phyloP scores from a whole-genome alignment of 2,888 invertebrate genomes.

The Stenodema calcarata region DNA sequence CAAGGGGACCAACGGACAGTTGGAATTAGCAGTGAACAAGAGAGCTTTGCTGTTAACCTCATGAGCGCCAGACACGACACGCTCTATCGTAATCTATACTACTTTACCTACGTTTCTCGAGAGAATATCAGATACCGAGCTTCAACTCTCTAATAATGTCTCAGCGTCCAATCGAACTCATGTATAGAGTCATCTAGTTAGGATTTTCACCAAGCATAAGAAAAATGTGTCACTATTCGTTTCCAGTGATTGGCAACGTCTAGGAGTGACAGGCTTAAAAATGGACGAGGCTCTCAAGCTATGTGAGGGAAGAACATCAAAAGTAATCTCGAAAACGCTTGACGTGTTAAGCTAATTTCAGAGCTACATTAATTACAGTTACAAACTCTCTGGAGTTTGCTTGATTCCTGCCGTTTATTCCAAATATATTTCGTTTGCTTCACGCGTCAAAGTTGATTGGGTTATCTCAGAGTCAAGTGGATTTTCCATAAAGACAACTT shows the following conservation, averaged over 20 bases:
- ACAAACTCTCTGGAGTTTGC: too few relatives aligned
- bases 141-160: neutral
- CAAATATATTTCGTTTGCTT: too few relatives aligned
- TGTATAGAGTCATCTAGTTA: neutral
- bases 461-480: too few relatives aligned
- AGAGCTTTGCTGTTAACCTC: neutral
- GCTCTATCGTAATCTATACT: neutral
- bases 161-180: neutral
- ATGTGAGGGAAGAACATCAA: neutral
- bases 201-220: neutral
- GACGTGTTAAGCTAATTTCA: neutral
- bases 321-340: neutral
- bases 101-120: neutral
- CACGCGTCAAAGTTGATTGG: too few relatives aligned
- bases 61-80: neutral
- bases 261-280: neutral
- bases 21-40: neutral
- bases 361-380: too few relatives aligned
- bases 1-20: neutral
- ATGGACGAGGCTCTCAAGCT: neutral
- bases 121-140: neutral
- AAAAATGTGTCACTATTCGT: neutral
- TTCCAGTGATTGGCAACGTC: too few relatives aligned
- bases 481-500: too few relatives aligned
- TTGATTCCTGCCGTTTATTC: too few relatives aligned